Conservation (phyloP, 1,140 invertebrate genomes). For the Melanaphis sacchari region DNA sequence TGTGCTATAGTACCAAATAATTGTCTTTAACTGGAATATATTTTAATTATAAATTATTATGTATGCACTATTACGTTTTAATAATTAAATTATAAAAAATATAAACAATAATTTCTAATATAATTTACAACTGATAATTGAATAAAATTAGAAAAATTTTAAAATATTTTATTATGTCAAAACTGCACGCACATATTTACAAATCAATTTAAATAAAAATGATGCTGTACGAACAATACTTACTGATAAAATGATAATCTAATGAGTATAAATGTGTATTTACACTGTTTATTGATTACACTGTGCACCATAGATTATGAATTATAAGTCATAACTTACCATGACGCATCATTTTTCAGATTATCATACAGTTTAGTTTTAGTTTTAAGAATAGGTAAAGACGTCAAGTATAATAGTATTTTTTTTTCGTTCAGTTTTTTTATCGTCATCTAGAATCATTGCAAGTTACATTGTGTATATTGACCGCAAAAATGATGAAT, state of each 20-base stretch:
- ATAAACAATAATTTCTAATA: background rate
- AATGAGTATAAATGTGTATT: background rate
- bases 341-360: background rate
- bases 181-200: background rate
- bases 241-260: background rate
- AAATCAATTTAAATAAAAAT: background rate
- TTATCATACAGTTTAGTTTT: background rate
- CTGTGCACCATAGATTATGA: background rate
- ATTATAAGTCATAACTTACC: background rate
- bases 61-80: background rate
- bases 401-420: background rate
- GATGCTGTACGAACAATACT: background rate
- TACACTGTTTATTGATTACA: background rate
- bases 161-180: background rate
- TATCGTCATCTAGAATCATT: background rate
- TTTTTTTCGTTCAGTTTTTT: background rate
- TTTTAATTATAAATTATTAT: background rate
- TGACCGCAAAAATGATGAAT: background rate
- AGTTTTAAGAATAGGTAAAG: background rate
- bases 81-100: background rate
- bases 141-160: background rate
- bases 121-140: background rate
- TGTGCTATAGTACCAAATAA: background rate
- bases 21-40: background rate
- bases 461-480: too few species aligned